Evolutionary conservation across 2,797 vertebrate genomes (phyloP), one percentile per base, ranked within the genome.

Genomic region (Falco rusticolus): DNA sequence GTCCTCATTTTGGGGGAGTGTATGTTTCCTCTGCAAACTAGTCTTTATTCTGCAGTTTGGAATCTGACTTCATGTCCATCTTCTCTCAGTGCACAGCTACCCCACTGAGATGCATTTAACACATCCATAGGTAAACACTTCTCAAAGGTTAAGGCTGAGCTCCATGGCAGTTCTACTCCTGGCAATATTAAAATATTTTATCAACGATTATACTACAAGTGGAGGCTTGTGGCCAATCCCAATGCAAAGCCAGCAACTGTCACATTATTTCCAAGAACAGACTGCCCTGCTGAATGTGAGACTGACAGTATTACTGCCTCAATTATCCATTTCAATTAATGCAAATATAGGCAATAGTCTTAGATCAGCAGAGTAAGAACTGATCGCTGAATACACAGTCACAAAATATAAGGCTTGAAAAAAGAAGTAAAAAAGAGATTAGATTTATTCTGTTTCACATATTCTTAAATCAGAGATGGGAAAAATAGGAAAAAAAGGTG

Each of bases 141-240:
- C 74, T 95, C 78, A 93, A 89, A 96, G 94, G 96, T 97, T 96
- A 97, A 83, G 53, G 83, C 87, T 93, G 88, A 89, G 74, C 71
- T 95, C 79, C 85, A 74, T 57, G 57, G 89, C 74, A 92, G 90
- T 86, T 91, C 88, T 96, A 54, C 66, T 87, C 71, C 61, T 95
- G 87, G 64, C 65, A 95, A 93, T 94, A 95, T 76, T 90, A 94
- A 97, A 97, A 93, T 94, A 96, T 96, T 97, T 97, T 96, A 95
- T 90, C 93, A 96, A 96, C 41, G 86, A 93, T 97, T 97, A 91
- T 93, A 85, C 83, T 81, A 96, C 66, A 97, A 97, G 96, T 95
- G 94, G 88, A 95, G 94, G 92, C 90, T 86, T 90, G 78, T 90
- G 95, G 65, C 92, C 95, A 97, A 97, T 93, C 88, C 81, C 96